Conservation (phyloP, 2,113 vertebrate species). For the Heteronetta atricapilla region DNA sequence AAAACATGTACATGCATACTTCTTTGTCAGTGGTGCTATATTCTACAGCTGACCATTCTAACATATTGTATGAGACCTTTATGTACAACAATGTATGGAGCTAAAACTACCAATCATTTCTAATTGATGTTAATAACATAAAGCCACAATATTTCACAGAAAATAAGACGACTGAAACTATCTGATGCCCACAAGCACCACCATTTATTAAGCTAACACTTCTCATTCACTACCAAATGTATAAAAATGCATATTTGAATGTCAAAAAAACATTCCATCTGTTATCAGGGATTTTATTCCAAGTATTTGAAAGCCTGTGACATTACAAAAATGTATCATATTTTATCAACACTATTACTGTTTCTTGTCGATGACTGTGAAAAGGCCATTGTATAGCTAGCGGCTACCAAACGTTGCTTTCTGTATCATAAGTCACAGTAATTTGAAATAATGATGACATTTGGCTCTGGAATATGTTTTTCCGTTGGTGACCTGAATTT, state of each 20-base stretch:
- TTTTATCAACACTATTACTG: background rate
- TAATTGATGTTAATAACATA: background rate
- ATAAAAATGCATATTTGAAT: conserved; percentile 26
- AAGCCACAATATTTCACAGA: background rate
- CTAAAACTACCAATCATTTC: background rate
- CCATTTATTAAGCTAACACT: conserved; percentile 41
- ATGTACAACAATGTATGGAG: background rate
- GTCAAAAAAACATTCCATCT: conserved; percentile 41
- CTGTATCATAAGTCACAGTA: conserved; percentile 1
- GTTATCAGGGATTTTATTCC: conserved; percentile 1
- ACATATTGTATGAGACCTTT: background rate
- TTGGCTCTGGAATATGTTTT: background rate
- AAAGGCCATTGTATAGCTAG: conserved; percentile 13
- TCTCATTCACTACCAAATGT: background rate
- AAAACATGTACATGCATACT: background rate
- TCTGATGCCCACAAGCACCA: background rate
- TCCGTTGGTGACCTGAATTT: conserved; percentile 12
- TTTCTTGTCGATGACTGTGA: background rate
- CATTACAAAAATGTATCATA: background rate
- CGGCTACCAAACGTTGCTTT: conserved; percentile 15
- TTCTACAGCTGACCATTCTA: background rate
- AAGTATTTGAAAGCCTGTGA: background rate
- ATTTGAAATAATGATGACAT: background rate
- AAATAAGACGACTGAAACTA: background rate
- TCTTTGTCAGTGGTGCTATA: background rate